Conservation (phyloP, 2,888 invertebrate genomes). For the Glaucopsyche alexis region DNA sequence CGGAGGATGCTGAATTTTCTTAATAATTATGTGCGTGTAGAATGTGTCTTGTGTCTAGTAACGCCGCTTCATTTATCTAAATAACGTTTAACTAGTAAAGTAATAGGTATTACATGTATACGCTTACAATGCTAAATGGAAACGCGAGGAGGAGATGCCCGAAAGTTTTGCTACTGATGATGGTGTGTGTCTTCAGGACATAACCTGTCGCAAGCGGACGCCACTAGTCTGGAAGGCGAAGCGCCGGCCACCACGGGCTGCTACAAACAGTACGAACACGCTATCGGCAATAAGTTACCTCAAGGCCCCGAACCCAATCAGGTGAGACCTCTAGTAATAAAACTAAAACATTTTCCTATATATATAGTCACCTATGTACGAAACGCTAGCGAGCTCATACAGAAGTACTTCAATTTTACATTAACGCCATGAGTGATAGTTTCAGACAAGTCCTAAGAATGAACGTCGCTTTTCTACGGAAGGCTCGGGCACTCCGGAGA, state of each 20-base stretch:
- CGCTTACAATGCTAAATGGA: conserved; percentile 51
- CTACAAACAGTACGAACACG: conserved; percentile 89
- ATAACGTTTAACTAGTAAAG: conserved; percentile 49
- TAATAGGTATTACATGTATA: conserved; percentile 44
- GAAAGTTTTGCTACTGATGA: conserved; percentile 71
- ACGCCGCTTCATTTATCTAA: conserved; percentile 66
- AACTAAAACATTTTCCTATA: not conserved
- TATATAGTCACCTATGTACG: not conserved
- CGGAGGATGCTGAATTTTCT: conserved; percentile 74
- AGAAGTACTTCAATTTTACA: conserved; percentile 45
- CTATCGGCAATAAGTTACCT: conserved; percentile 65
- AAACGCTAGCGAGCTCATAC: conserved; percentile 28
- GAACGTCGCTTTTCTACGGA: conserved; percentile 73
- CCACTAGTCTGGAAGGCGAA: conserved; percentile 89
- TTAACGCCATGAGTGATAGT: conserved; percentile 66
- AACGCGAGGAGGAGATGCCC: conserved; percentile 48
- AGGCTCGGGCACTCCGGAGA: conserved; percentile 71
- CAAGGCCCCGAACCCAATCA: conserved; percentile 63
- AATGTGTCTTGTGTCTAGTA: conserved; percentile 75
- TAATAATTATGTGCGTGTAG: conserved; percentile 72
- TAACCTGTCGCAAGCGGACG: conserved; percentile 94
- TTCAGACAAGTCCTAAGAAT: conserved; percentile 75
- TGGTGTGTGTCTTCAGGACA: conserved; percentile 86
- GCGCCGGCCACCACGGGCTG: conserved; percentile 87
- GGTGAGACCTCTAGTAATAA: conserved; percentile 51